Base-by-base conservation (phyloP, 2,113 vertebrate species). In the Nettapus auritus region DNA sequence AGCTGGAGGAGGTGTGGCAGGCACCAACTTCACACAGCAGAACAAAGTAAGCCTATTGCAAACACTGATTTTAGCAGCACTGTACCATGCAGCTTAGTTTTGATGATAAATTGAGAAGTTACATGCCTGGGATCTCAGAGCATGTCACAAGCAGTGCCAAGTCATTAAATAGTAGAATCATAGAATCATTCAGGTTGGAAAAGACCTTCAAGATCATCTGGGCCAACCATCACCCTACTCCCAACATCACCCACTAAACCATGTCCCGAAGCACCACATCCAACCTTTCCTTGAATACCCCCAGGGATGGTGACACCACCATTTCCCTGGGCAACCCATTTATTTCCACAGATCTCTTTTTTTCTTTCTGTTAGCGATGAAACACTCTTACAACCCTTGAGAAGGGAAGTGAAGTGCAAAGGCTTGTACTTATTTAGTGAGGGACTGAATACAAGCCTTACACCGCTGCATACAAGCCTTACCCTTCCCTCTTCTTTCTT, bases 1-100 rank as follows among this genome's bases (percentile, higher is more conserved):
- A 14, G 28, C 23, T 59, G 90, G 70, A 40, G 21, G 40, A 29
- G 1, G 5, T 12, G 7, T 0, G 50, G 50, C 1, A 0, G n/a
- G 42, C 28, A 1, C 4, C 5, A 40, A 9, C 55, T 31, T 17
- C 56, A 44, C 38, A 36, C 4, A 26, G 10, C n/a, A 26, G 59
- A n/a, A 2, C 18, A 13, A 70, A 59, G 17, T 28, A 22, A 17
- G 25, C 4, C 2, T 28, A 5, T 44, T 12, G 6, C 14, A 19
- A 15, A 34, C 19, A 12, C 2, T 4, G 34, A 22, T 33, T 62
- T 40, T 15, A 48, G 68, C n/a, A 10, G 46, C 2, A 0, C 16
- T 23, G 3, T 31, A 18, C 42, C 40, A 3, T 13, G 6, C 29
- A 52, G 44, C 67, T 34, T 29, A 21, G 0, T 18, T 83, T 66